Base-by-base conservation (phyloP, 2,888 invertebrate genomes). In the Amiota minor region DNA sequence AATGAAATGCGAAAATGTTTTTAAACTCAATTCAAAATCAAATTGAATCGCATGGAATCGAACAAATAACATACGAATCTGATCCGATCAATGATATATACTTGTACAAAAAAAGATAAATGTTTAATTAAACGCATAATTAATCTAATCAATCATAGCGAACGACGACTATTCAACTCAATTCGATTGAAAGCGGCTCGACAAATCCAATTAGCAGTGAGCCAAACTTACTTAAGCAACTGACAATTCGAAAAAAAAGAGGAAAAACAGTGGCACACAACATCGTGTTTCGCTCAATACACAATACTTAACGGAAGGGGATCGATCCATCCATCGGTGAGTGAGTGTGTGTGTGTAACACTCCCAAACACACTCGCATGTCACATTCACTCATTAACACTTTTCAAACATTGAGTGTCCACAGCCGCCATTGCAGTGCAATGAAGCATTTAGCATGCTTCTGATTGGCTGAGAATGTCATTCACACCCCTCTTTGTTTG, bases 61-160 rank as follows among this genome's bases (percentile, higher is more conserved):
- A 35, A 35, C 35, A 10, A 49, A 10, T 20, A 53, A 18, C 67
- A 53, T 53, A 53, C 67, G 12, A 53, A 68, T 20, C 59, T 18
- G 18, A 20, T 59, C 20, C 59, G 59, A 59, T 18, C 59, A 18
- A 59, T 11, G 11, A 59, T 59, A 59, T 35, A 35, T 35, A 6
- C 35, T 35, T 35, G 35, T 35, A 35, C 35, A 35, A 46, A 6
- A 35, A 75, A 79, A 79, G 79, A 83, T 86, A 86, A 83, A 82
- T 84, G 86, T 82, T 81, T 86, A 85, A 85, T 86, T 84, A 85
- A 82, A 79, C 83, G 81, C 81, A 77, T 86, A 87, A 85, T 85
- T 86, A 85, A 81, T 75, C 80, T 85, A 87, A 85, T 87, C 85
- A 87, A 86, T 85, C 87, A 83, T 80, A 76, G 70, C 71, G n/a